These are phyloP conservation scores for Tethea ocularis DNA, from an alignment of 2,888 invertebrate genomes.

Conservation along the genomic window DNA sequence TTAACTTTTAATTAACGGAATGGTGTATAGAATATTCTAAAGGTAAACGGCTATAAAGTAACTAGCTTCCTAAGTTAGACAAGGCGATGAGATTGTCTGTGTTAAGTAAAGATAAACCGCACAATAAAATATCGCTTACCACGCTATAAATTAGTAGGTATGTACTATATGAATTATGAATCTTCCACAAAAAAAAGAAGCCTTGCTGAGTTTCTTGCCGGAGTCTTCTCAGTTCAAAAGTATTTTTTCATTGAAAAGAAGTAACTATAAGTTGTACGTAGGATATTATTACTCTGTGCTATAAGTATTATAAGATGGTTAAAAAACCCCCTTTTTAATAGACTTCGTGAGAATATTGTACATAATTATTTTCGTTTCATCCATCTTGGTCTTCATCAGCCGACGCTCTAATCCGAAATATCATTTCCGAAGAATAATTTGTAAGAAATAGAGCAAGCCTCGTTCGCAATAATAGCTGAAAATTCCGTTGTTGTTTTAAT, in stretches of 20 bases:
- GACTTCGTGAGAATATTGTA: constrained; percentile 48
- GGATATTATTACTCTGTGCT: too few relatives aligned
- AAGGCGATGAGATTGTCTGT: constrained; percentile 37
- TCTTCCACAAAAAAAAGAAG: too few relatives aligned
- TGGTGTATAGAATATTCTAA: constrained; percentile 44
- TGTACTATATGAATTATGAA: too few relatives aligned
- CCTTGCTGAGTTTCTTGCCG: too few relatives aligned
- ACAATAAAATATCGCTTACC: too few relatives aligned
- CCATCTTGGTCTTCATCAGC: constrained; percentile 60
- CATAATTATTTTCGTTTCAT: constrained; percentile 57
- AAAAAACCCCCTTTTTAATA: too few relatives aligned
- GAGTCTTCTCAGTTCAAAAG: too few relatives aligned
- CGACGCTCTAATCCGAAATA: constrained; percentile 67
- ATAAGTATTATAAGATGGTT: too few relatives aligned
- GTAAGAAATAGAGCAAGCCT: constrained; percentile 57
- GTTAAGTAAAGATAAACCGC: too few relatives aligned
- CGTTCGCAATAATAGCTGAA: constrained; percentile 15
- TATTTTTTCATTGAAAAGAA: too few relatives aligned
- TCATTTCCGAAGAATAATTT: constrained; percentile 73
- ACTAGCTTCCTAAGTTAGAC: constrained; percentile 9
- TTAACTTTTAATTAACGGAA: constrained; percentile 67
- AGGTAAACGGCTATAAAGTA: constrained; percentile 26
- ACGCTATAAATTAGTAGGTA: too few relatives aligned
- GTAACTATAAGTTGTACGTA: too few relatives aligned
- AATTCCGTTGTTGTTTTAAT: neutral